Base-by-base conservation (phyloP, 2,888 invertebrate genomes). In the Podotricha telesiphe region DNA sequence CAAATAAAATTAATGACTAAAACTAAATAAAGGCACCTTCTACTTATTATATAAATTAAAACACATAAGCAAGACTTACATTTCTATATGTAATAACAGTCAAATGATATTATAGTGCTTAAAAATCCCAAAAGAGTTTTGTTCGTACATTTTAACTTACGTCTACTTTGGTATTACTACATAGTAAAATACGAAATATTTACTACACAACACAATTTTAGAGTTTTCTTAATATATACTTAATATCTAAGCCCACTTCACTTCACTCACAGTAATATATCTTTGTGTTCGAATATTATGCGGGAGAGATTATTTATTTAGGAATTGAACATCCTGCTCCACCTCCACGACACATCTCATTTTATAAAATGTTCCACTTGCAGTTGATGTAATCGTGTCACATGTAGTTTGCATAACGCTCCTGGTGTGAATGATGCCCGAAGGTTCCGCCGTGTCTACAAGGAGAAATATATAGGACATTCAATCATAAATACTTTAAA, bases 21-120 rank as follows among this genome's bases (percentile, higher is more conserved):
- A 59, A 59, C n/a, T 10, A 58, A 42, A 20, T 42, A 58, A 45
- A 42, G n/a, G 42, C 42, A 42, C 42, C 42, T 22, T 22, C 6
- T 20, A 40, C 13, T 40, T 0, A 42, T 42, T 20, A 20, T 15
- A 8, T 13, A 8, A 20, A 28, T 28, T 28, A 28, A 28, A 28
- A 28, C 6, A 15, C 13, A 3, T 50, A 22, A 4, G 19, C 3
- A 17, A 48, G 8, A 19, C 6, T 56, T 15, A 19, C 8, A 15
- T 40, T 17, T 37, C 11, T 13, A 50, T 40, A 17, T 19, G 17
- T 58, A 15, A 19, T 20, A 58, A 58, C 4, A 51, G 51, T 53
- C 53, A 7, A 53, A 4, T 42, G 11, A 42, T 42, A 42, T 2
- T 13, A 11, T 42, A 42, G 11, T 42, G 13, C 42, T 28, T n/a